Evolutionary conservation across 1,140 invertebrate genomes (phyloP), one percentile per base, ranked within the genome.

Genomic region (Nebria ingens): DNA sequence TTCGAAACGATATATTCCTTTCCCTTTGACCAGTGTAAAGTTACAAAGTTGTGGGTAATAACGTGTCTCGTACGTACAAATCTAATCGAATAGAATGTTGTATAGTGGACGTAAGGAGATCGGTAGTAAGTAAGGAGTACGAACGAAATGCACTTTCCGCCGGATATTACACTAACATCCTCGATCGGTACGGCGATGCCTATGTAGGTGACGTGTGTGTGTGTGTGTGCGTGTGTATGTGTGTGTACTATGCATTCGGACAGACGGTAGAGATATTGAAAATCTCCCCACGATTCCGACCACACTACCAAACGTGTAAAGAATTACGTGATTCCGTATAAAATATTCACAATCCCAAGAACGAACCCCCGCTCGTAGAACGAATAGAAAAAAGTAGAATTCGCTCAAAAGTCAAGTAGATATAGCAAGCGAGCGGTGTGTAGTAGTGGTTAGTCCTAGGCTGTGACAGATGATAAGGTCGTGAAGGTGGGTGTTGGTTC

Each of bases 391-490:
- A n/a, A 17, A 45, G 40, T 45, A 17, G 40, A 45, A 45, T n/a
- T n/a, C n/a, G n/a, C n/a, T n/a, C n/a, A n/a, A n/a, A n/a, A n/a
- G n/a, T n/a, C n/a, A n/a, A n/a, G n/a, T n/a, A n/a, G n/a, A n/a
- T n/a, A n/a, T n/a, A n/a, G n/a, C n/a, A n/a, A n/a, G n/a, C n/a
- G n/a, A n/a, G n/a, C n/a, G n/a, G n/a, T n/a, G n/a, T n/a, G 40
- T 45, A 45, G 40, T 17, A 6, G 40, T 17, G 17, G 9, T 34
- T n/a, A 9, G 25, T 34, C n/a, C 25, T 34, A 34, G 17, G 9
- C 40, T 45, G 40, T 45, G 40, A 45, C 40, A 45, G 40, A 45
- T 45, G 40, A 45, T 45, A 45, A 45, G 40, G 40, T 45, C 40
- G 40, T 45, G 17, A 45, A 17, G 40, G 40, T 17, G 40, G 40